Evolutionary conservation across 2,888 invertebrate genomes (phyloP).

Genomic region (Cephus rjabovi): DNA sequence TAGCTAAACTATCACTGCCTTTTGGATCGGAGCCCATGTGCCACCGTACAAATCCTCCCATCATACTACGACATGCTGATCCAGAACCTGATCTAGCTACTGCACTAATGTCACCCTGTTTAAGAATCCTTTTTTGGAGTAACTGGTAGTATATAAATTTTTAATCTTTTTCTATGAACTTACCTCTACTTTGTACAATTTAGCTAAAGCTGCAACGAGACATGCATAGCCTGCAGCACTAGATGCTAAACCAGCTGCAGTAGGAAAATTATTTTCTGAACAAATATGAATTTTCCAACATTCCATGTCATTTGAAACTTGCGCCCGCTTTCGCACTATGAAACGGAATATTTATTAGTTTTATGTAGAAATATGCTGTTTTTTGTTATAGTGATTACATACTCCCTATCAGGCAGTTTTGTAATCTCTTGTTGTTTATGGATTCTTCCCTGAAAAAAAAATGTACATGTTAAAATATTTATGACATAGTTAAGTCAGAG

Average conservation of each 20-base stretch:
- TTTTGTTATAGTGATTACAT: constrained; percentile 51
- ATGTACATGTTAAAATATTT: constrained; percentile 12
- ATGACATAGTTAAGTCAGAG: background rate
- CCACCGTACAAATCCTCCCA: constrained; percentile 97
- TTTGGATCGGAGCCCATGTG: constrained; percentile 74
- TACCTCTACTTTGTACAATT: constrained; percentile 78
- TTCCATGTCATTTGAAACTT: constrained; percentile 65
- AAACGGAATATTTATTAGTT: background rate
- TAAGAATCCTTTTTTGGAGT: background rate
- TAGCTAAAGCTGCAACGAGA: constrained; percentile 76
- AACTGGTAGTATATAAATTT: background rate
- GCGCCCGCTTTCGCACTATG: constrained; percentile 69
- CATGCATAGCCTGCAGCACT: constrained; percentile 99
- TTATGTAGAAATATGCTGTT: background rate
- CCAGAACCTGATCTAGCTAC: constrained; percentile 92
- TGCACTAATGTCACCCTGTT: constrained; percentile 76
- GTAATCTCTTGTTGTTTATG: constrained; percentile 78
- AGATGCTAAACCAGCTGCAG: constrained; percentile 97
- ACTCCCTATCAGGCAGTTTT: constrained; percentile 82
- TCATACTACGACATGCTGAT: constrained; percentile 94
- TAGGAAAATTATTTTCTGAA: constrained; percentile 97
- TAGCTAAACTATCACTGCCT: constrained; percentile 83
- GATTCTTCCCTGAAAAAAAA: constrained; percentile 73
- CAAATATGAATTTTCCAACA: constrained; percentile 84
- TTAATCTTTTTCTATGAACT: background rate